phyloP scores from a whole-genome alignment of 2,888 invertebrate species.

The Schrankia costaestrigalis region DNA sequence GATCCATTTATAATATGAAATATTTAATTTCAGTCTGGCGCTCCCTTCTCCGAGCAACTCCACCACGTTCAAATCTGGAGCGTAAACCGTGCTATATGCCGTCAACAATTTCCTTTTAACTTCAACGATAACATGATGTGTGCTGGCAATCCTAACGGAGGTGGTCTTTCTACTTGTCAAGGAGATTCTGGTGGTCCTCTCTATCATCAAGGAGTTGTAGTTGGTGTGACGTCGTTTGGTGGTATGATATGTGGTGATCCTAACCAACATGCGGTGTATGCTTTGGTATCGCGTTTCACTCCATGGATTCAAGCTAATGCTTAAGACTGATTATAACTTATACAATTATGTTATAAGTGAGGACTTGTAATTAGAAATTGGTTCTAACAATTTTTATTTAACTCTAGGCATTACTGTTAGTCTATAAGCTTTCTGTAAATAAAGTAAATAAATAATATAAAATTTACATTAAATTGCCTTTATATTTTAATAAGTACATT shows the following conservation, averaged over 20 bases:
- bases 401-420: too few species aligned
- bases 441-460: too few species aligned
- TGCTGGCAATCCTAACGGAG: constrained; percentile 41
- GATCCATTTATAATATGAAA: neutral
- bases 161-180: constrained; percentile 59
- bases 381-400: too few species aligned
- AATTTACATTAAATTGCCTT: too few species aligned
- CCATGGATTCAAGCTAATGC: too few species aligned
- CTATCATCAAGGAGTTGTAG: constrained; percentile 42
- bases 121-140: constrained; percentile 43
- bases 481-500: too few species aligned
- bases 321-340: too few species aligned
- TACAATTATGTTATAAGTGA: too few species aligned
- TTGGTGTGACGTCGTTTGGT: constrained; percentile 53
- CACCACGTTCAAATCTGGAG: constrained; percentile 21
- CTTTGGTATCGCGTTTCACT: constrained; percentile 39
- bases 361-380: too few species aligned
- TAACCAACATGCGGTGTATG: constrained; percentile 46
- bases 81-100: constrained; percentile 37
- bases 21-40: neutral
- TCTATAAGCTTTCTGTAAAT: too few species aligned
- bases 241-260: constrained; percentile 35
- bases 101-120: constrained; percentile 1
- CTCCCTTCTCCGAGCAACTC: neutral
- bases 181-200: constrained; percentile 58